These are phyloP conservation scores for Myopa tessellatipennis DNA, from an alignment of 2,888 invertebrate genomes.

Conservation along the genomic window DNA sequence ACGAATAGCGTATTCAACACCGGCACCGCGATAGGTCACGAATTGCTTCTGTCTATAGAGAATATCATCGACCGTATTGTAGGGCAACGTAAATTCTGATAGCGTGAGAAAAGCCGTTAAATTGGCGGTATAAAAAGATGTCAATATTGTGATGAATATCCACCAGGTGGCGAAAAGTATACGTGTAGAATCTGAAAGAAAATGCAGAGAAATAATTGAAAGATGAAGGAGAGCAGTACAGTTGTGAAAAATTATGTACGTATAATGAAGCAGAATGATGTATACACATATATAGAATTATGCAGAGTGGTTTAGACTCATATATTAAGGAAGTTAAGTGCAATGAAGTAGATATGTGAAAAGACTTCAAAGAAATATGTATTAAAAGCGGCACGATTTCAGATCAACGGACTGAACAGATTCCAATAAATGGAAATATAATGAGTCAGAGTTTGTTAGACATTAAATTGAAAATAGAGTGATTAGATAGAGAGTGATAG, in stretches of 20 bases:
- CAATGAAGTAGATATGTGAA: neutral
- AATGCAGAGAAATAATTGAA: neutral
- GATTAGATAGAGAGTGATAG: too few species aligned
- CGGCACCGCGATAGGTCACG: slow-evolving; percentile 77
- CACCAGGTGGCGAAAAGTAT: slow-evolving; percentile 91
- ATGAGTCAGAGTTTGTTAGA: too few species aligned
- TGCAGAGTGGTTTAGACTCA: too few species aligned
- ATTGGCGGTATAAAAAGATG: slow-evolving; percentile 92
- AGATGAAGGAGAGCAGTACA: neutral
- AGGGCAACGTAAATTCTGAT: slow-evolving; percentile 85
- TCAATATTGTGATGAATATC: slow-evolving; percentile 88
- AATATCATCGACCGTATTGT: slow-evolving; percentile 77
- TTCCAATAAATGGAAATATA: too few species aligned
- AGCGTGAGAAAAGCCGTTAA: slow-evolving; percentile 88
- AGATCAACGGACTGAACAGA: too few species aligned
- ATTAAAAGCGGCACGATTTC: neutral
- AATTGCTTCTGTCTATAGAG: slow-evolving; percentile 75
- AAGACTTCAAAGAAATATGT: neutral
- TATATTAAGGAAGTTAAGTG: too few species aligned
- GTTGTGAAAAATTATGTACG: too few species aligned
- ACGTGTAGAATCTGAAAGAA: slow-evolving; percentile 74
- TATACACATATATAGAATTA: too few species aligned
- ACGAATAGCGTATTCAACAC: slow-evolving; percentile 75
- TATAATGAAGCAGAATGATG: too few species aligned
- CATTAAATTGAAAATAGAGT: too few species aligned